Base-by-base conservation (phyloP, 2,797 vertebrate species). In the Acanthopagrus latus region DNA sequence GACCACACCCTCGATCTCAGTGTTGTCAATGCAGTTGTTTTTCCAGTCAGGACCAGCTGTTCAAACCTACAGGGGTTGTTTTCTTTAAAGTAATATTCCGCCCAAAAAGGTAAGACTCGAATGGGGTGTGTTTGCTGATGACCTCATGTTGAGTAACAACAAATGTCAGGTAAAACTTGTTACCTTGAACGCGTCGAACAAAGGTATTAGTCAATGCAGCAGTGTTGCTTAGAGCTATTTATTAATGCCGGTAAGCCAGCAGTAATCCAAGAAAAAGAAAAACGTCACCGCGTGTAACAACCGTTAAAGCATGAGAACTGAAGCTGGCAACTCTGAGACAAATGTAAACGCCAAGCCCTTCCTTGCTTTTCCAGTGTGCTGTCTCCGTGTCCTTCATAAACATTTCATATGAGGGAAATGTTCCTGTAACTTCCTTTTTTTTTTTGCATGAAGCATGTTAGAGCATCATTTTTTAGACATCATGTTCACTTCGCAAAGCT, bases 351-450 rank as follows among this genome's bases (percentile, higher is more conserved):
- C 21, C 59, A 11, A 48, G 63, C 21, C 2, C 51, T 41, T 10
- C 52, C 44, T 41, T 3, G 0, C 58, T 70, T 68, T 68, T 63
- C 10, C 46, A 46, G 0, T 38, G 48, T 48, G n/a, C 52, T 43
- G 8, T 56, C 63, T 74, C 68, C 33, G 4, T 73, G 86, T 83
- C 72, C 76, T 68, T 83, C 79, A 82, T 88, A 54, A 86, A 88
- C 21, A 11, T 87, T 89, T 86, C 6, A 87, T 83, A 65, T 1
- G 48, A 11, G 38, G 64, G 76, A 77, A 78, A 69, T 76, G 80
- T 83, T 76, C 38, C 41, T 78, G n/a, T 70, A 47, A 58, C 27
- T 33, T 8, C 38, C 9, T 7, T 9, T 8, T 38, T 38, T 7
- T 7, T 33, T 38, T 13, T 17, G 59, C 62, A 52, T 51, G 27